phyloP scores from a whole-genome alignment of 1,140 invertebrate genomes.

The Papilio glaucus region DNA sequence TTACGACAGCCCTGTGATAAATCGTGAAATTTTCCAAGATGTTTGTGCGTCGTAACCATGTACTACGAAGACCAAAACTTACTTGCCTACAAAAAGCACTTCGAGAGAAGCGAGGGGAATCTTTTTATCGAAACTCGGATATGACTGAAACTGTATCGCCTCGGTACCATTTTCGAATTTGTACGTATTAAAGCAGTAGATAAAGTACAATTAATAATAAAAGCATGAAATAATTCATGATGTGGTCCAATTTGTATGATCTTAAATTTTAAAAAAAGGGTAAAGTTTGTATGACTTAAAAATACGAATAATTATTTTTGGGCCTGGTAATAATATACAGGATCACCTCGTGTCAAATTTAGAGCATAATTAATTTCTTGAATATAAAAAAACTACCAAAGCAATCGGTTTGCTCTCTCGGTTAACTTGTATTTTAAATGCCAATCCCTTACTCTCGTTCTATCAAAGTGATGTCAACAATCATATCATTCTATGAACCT shows the following conservation, averaged over 20 bases:
- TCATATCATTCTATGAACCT: too few species aligned
- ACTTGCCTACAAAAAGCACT: conserved; percentile 60
- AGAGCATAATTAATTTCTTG: neutral
- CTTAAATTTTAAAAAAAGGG: too few species aligned
- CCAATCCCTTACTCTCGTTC: too few species aligned
- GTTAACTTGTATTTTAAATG: too few species aligned
- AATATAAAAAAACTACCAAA: too few species aligned
- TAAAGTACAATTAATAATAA: neutral
- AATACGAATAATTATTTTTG: too few species aligned
- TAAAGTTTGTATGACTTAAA: too few species aligned
- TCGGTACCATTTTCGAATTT: neutral
- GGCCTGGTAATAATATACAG: too few species aligned
- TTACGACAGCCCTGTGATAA: conserved; percentile 49
- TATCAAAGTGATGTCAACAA: too few species aligned
- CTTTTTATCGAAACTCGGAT: conserved; percentile 49
- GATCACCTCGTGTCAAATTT: neutral
- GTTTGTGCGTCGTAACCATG: conserved; percentile 55
- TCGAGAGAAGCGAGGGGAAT: conserved; percentile 49
- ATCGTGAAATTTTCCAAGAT: conserved; percentile 58
- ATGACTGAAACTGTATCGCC: conserved; percentile 15
- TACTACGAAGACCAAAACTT: conserved; percentile 55
- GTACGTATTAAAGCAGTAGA: neutral
- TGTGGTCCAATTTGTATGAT: too few species aligned
- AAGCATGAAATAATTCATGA: neutral
- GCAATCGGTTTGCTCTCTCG: too few species aligned